Evolutionary conservation across 2,113 vertebrate genomes (phyloP).

Genomic region (Pavo muticus): DNA sequence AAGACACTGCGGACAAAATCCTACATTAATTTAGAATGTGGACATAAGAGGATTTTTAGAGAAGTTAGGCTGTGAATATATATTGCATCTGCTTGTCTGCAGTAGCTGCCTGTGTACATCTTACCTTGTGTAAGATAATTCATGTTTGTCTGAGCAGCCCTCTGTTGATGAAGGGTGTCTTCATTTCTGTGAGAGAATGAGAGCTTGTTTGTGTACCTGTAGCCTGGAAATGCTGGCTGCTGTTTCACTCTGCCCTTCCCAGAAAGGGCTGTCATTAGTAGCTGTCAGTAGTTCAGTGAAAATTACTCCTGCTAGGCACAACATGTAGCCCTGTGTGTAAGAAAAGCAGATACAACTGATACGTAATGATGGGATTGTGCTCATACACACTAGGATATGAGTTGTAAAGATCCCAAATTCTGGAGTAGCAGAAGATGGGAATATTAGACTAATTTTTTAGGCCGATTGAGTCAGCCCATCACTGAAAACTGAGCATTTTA

Average conservation of each 20-base stretch:
- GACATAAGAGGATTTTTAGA: neutral
- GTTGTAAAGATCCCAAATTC: neutral
- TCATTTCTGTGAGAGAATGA: neutral
- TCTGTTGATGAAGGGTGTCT: neutral
- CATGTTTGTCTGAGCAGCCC: neutral
- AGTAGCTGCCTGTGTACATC: neutral
- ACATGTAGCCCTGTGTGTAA: neutral
- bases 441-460: neutral
- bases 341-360: neutral
- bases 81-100: neutral
- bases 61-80: neutral
- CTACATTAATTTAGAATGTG: neutral
- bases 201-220: neutral
- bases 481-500: neutral
- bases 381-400: neutral
- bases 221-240: neutral
- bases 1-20: slow-evolving; percentile 21
- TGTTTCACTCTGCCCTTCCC: neutral
- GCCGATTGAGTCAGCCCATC: neutral
- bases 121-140: neutral
- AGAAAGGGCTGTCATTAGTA: neutral
- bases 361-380: fast-evolving
- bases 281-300: neutral
- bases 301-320: neutral
- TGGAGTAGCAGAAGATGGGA: neutral